Base-by-base conservation (phyloP, 1,140 invertebrate genomes). In the Penaeus japonicus region DNA sequence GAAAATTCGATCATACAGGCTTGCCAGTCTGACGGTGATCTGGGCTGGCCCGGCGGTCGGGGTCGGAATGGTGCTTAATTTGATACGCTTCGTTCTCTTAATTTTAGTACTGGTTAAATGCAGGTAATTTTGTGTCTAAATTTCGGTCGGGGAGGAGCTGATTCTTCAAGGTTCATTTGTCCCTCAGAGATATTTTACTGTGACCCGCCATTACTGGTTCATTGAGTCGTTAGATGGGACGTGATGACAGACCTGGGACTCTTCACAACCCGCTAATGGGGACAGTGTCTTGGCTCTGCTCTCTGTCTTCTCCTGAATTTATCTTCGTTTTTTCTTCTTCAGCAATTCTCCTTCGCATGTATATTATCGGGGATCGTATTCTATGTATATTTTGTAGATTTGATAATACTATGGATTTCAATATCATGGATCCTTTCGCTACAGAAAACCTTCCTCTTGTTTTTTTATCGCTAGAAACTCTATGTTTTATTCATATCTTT, bases 91-190 rank as follows among this genome's bases (percentile, higher is more conserved):
- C 22, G 54, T 59, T 82, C 32, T 82, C 27, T 82, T 82, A 59
- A 82, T 82, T 59, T 81, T 82, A 62, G 54, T 32, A 82, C 53
- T 57, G 55, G 55, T 59, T 30, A 59, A 82, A 82, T 82, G 32
- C 55, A 35, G 80, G 54, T 59, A 59, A 82, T 82, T 59, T 59
- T 3, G 27, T 30, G 27, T 24, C 53, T 3, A 57, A 82, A 82
- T 57, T 82, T 20, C 80, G n/a, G 65, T 24, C 20, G 62, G 22
- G 53, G 35, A 20, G 53, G 84, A 39, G 47, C n/a, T 17, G n/a
- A 65, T 35, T 83, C 18, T n/a, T 83, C 27, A 30, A 24, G 54
- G 55, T 57, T 83, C 22, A 30, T 73, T 73, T 73, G 70, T 73
- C 70, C 70, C 18, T 30, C 70, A 27, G 27, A 73, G 70, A 73